phyloP scores from a whole-genome alignment of 2,888 invertebrate species.

The Cenopis cana region DNA sequence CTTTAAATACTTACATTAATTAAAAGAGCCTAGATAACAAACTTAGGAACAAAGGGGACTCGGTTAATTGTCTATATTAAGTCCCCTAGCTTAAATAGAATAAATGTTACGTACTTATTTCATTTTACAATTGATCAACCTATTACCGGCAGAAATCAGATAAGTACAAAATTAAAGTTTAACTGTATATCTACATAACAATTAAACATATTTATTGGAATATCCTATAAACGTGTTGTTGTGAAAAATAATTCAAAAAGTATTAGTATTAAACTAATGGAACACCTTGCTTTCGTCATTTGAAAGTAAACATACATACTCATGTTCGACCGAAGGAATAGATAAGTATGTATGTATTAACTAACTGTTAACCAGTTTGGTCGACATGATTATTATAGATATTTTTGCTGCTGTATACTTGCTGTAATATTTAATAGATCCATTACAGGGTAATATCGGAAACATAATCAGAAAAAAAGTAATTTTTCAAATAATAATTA shows the following conservation, averaged over 20 bases:
- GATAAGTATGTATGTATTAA: no score
- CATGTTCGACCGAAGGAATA: no score
- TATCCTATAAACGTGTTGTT: background rate
- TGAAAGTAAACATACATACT: background rate
- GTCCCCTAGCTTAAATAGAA: background rate
- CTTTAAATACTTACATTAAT: conserved; percentile 29
- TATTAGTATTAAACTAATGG: background rate
- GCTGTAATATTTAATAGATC: no score
- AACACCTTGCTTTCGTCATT: background rate
- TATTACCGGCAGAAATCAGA: background rate
- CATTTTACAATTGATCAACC: background rate
- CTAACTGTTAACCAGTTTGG: no score
- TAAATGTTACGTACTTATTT: no score
- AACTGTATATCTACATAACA: background rate
- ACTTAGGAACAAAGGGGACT: background rate
- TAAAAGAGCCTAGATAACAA: conserved; percentile 29
- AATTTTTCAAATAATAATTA: no score
- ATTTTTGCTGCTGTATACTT: no score
- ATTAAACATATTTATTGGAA: background rate
- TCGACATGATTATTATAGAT: no score
- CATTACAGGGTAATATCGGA: no score
- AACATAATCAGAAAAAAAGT: no score
- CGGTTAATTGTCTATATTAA: background rate
- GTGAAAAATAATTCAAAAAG: background rate
- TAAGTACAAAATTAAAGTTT: background rate